Conservation (phyloP, 2,888 invertebrate species). For the Eupithecia insigniata region DNA sequence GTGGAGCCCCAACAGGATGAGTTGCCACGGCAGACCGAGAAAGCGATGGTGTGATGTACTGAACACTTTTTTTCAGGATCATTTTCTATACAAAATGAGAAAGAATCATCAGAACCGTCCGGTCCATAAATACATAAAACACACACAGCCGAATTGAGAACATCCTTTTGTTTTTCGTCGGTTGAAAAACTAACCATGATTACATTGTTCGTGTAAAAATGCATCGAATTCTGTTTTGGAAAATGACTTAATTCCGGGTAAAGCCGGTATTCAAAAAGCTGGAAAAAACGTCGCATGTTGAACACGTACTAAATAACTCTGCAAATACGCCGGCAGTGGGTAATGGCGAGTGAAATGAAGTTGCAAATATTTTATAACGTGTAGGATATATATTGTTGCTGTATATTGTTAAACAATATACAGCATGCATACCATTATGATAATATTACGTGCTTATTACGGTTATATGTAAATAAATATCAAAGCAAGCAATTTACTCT, state of each 20-base stretch:
- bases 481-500: background rate
- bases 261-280: conserved; percentile 55
- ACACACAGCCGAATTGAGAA: too few relatives aligned
- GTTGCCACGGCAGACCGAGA: too few relatives aligned
- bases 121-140: too few relatives aligned
- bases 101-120: too few relatives aligned
- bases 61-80: too few relatives aligned
- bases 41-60: too few relatives aligned
- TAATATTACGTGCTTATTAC: background rate
- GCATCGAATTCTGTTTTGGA: conserved; percentile 44
- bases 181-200: conserved; percentile 41
- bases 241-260: conserved; percentile 65
- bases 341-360: conserved; percentile 57
- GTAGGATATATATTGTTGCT: conserved; percentile 6
- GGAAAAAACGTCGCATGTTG: conserved; percentile 56
- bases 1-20: too few relatives aligned
- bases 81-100: too few relatives aligned
- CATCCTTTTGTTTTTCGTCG: too few relatives aligned
- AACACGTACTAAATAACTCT: conserved; percentile 53
- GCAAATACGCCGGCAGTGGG: conserved; percentile 50
- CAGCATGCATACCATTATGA: background rate
- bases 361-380: conserved; percentile 48
- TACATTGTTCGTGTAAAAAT: conserved; percentile 60
- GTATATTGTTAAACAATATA: conserved; percentile 3
- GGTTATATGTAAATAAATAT: background rate